Evolutionary conservation across 2,113 vertebrate genomes (phyloP).

Genomic region (Hippolais icterina): DNA sequence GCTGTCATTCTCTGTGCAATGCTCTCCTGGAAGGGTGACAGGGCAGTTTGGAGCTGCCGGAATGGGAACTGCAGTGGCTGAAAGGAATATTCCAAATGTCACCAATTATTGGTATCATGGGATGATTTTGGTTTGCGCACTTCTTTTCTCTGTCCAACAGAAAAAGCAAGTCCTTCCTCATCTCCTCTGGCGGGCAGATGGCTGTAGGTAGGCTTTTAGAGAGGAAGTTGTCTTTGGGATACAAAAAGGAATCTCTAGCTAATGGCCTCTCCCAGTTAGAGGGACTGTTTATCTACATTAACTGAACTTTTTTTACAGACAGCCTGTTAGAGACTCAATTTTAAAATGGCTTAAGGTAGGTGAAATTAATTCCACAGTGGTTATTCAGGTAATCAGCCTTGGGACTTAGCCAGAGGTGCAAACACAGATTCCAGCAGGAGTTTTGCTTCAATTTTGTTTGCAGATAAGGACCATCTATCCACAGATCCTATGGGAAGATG

Average conservation of each 20-base stretch:
- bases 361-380: not conserved
- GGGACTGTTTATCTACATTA: not conserved
- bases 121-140: not conserved
- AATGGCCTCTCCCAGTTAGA: not conserved
- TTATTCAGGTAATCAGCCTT: not conserved
- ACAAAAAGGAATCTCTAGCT: not conserved
- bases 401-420: not conserved
- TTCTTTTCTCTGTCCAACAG: not conserved
- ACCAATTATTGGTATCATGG: not conserved
- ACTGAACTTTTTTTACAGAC: not conserved
- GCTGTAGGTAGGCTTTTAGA: not conserved
- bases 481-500: conserved; percentile 9
- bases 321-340: not conserved
- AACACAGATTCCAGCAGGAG: not conserved
- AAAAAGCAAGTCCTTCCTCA: not conserved
- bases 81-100: not conserved
- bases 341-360: not conserved
- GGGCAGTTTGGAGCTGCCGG: not conserved
- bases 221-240: not conserved
- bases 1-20: not conserved
- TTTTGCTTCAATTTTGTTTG: conserved; percentile 34
- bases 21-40: not conserved
- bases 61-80: not conserved
- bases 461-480: not conserved
- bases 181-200: not conserved